Conservation (phyloP, 2,113 vertebrate species). For the Psilopsiagon aymara region DNA sequence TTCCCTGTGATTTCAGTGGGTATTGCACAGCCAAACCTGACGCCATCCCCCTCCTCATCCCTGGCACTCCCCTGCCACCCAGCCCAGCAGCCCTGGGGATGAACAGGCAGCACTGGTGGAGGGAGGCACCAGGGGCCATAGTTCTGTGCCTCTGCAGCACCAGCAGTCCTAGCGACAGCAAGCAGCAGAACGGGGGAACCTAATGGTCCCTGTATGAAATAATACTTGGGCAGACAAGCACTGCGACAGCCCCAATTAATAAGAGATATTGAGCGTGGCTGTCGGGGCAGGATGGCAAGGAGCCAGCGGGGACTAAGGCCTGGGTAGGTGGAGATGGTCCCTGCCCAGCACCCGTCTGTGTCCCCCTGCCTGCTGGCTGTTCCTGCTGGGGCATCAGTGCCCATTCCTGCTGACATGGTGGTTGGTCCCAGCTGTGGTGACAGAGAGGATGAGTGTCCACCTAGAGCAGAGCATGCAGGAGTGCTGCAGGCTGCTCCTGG, state of each 20-base stretch:
- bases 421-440: background rate
- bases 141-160: conserved; percentile 18
- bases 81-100: background rate
- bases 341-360: rapidly evolving
- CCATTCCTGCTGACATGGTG: rapidly evolving
- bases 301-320: background rate
- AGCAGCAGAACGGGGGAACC: conserved; percentile 19
- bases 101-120: background rate
- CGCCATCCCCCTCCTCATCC: rapidly evolving
- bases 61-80: rapidly evolving
- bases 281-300: conserved; percentile 31
- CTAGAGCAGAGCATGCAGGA: background rate
- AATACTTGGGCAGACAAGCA: conserved; percentile 46
- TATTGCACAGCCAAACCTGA: background rate
- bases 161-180: background rate
- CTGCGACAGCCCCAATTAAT: conserved; percentile 70
- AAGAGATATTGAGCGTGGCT: conserved; percentile 53
- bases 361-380: background rate
- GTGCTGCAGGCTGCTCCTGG: background rate
- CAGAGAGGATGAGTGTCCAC: background rate
- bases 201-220: conserved; percentile 75
- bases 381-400: background rate
- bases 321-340: background rate
- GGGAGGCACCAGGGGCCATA: background rate
- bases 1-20: rapidly evolving